Base-by-base conservation (phyloP, 2,888 invertebrate species). In the Lathronympha strigana region DNA sequence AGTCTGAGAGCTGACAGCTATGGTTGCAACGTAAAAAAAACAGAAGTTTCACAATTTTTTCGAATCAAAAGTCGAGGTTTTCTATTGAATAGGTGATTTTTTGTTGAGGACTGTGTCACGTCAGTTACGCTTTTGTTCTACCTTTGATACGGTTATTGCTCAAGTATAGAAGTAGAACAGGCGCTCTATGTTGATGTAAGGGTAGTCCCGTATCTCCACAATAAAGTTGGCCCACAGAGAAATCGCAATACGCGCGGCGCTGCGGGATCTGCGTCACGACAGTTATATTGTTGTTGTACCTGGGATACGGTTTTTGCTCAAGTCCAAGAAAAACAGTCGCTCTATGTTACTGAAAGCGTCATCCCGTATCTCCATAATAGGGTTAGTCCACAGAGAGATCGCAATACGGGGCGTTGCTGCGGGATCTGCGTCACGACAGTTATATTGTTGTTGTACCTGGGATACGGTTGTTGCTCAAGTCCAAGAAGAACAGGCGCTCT, bases 131-230 rank as follows among this genome's bases (percentile, higher is more conserved):
- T 21, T 15, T 60, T 21, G n/a, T 23, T 71, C 80, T 82, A 94
- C 94, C 93, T 74, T 91, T 86, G 63, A 94, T 84, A 23, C 75
- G 76, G 74, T 94, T 94, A 72, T 93, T 89, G 80, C 94, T 93
- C 67, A 94, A 80, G 76, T 94, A 94, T 75, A 45, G 38, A 94
- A 82, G 70, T 90, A 93, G 45, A 90, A 88, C 38, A 94, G 77
- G 50, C 88, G 85, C 55, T 87, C 80, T 28, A 93, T 80, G 67
- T 92, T 88, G 58, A 86, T 86, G 76, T 94, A 93, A 1, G 93
- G 86, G 51, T 92, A 91, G 33, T 87, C 85, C 17, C 88, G 88
- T 63, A 94, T 87, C n/a, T 36, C 36, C n/a, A 31, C 11, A 31
- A n/a, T 54, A 1, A 21, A 23, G 54, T 38, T 38, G 36, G n/a